These are phyloP conservation scores for Bombus ignitus DNA, from an alignment of 1,140 invertebrate species.

Conservation along the genomic window DNA sequence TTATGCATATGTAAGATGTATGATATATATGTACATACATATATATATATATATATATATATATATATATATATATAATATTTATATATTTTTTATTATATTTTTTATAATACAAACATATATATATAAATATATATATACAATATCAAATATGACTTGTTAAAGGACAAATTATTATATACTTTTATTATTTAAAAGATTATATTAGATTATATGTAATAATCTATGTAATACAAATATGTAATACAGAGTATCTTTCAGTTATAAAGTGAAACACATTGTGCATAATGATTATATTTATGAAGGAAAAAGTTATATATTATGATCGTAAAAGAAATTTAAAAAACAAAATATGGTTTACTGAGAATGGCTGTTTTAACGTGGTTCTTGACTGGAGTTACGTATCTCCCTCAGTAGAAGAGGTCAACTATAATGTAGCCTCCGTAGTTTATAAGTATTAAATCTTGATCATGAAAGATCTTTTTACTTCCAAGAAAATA, in stretches of 20 bases:
- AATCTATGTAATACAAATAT: no score
- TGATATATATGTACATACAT: no score
- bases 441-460: neutral
- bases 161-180: no score
- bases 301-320: neutral
- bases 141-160: no score
- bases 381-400: no score
- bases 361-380: neutral
- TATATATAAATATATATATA: no score
- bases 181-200: no score
- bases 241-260: neutral
- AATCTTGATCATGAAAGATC: neutral
- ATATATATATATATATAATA: neutral
- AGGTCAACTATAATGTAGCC: neutral
- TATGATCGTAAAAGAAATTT: neutral
- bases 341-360: neutral
- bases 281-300: neutral
- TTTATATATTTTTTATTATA: neutral
- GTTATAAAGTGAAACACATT: neutral
- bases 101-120: no score
- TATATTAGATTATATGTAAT: no score
- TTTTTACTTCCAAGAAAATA: neutral
- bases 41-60: neutral
- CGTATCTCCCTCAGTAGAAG: neutral
- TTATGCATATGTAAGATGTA: no score